These are phyloP conservation scores for Progne subis DNA, from an alignment of 2,113 vertebrate species.

Conservation along the genomic window DNA sequence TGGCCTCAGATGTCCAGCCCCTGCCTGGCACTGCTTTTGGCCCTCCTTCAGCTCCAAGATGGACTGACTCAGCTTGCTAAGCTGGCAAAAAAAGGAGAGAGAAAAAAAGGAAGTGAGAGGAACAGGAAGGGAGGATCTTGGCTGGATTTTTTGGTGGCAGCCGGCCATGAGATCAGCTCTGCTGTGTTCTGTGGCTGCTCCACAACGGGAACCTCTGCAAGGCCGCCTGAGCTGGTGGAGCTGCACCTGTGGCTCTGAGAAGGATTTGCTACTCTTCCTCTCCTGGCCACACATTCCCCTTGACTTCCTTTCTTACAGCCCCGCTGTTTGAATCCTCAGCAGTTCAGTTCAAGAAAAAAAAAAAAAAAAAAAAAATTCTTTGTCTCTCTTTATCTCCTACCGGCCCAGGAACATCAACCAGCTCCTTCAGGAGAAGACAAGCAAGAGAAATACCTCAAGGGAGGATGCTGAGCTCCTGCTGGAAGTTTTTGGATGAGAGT, in stretches of 20 bases:
- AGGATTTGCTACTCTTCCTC: neutral
- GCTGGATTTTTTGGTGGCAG: neutral
- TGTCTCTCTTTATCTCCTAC: neutral
- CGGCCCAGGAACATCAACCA: neutral
- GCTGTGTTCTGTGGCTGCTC: neutral
- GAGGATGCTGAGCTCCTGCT: neutral
- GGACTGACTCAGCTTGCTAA: neutral
- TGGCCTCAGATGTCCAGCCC: neutral
- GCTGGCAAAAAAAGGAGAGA: neutral
- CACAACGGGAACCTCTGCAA: accelerated
- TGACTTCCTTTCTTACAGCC: neutral
- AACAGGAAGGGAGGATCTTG: neutral
- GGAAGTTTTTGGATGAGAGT: neutral
- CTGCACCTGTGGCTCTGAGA: neutral
- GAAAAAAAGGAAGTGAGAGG: neutral
- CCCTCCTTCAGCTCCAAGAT: neutral
- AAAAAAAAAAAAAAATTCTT: neutral
- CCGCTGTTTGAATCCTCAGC: neutral
- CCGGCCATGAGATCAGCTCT: neutral
- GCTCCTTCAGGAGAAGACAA: neutral
- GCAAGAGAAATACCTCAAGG: neutral
- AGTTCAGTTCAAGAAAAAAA: neutral
- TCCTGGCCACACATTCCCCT: neutral
- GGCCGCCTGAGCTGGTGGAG: neutral
- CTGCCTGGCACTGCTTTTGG: neutral